A percentile compares a stretch with the other conserved stretches of the same genome.
phyloP scores from a whole-genome alignment of 2,888 invertebrate species.

The Plebejus argus region DNA sequence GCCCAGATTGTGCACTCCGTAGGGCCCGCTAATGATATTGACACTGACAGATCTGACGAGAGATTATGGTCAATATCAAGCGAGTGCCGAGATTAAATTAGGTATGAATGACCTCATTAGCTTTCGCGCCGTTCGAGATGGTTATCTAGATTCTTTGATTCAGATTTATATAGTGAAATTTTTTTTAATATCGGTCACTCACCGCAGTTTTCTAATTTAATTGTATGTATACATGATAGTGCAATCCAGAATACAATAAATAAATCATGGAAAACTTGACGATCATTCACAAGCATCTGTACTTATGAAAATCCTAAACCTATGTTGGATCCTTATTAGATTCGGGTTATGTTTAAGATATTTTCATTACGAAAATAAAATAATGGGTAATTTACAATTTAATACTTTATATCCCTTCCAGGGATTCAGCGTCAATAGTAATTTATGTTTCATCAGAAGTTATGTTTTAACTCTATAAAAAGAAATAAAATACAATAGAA shows the following conservation, averaged over 20 bases:
- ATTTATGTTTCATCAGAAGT: not conserved
- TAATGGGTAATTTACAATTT: not conserved
- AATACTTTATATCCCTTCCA: not conserved
- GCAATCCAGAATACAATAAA: not conserved
- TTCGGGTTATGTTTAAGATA: no score
- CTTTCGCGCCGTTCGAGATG: constrained; percentile 8
- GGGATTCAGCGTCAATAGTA: not conserved
- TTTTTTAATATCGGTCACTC: not conserved
- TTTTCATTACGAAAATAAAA: no score
- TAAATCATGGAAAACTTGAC: not conserved
- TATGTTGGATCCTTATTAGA: no score
- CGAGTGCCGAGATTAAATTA: constrained; percentile 19
- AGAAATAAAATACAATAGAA: not conserved
- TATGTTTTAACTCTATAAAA: not conserved
- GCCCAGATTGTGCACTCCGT: constrained; percentile 25
- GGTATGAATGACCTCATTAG: constrained; percentile 26
- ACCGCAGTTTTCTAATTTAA: not conserved
- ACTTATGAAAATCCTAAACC: no score
- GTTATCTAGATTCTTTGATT: constrained; percentile 5
- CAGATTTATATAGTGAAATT: not conserved
- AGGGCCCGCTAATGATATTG: constrained; percentile 19
- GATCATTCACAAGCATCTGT: no score
- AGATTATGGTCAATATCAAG: constrained; percentile 28
- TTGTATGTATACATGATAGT: no score
- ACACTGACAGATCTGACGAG: constrained; percentile 24